Evolutionary conservation across 2,797 vertebrate species (phyloP), one percentile per base, ranked within the genome.

Genomic region (Sciaenops ocellatus): DNA sequence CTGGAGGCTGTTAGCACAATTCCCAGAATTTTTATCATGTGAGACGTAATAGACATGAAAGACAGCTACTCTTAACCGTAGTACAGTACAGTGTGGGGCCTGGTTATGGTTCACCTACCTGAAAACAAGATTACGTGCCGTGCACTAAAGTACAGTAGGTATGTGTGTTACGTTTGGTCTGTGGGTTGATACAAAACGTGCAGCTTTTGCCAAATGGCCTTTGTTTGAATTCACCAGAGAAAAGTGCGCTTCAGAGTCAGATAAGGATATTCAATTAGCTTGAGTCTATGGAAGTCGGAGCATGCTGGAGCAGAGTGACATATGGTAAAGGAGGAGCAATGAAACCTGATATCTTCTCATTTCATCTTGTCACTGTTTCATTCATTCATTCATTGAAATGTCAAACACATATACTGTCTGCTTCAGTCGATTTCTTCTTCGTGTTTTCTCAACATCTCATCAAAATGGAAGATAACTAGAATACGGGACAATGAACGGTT

Each of bases 191-290:
- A 83, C 51, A 85, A 38, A 88, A 92, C 90, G 78, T 78, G 71
- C 65, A 47, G 66, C 72, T 76, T 72, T 85, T 82, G 34, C 62
- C 72, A 73, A 77, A 69, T 61, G 75, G 69, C 83, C 84, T 79
- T 79, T 80, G 87, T 90, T 88, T 87, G 63, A 80, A 69, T 84
- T 79, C 71, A 80, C 34, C 73, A 74, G 83, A 88, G 77, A 73
- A 74, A 84, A 72, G 22, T 2, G 50, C 56, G 68, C 74, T 65
- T 81, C 59, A 73, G 71, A 79, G 76, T 48, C 85, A 89, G 92
- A 94, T 93, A 93, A 93, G 90, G 82, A 90, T 89, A 91, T 91
- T 94, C 87, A 94, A 86, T 90, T 93, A 92, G 87, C 76, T 38
- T 3, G 52, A 82, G 87, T 87, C 77, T 73, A 56, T 77, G 67